These are phyloP conservation scores for Drosophila sordidula DNA, from an alignment of 2,888 invertebrate species.

Conservation along the genomic window DNA sequence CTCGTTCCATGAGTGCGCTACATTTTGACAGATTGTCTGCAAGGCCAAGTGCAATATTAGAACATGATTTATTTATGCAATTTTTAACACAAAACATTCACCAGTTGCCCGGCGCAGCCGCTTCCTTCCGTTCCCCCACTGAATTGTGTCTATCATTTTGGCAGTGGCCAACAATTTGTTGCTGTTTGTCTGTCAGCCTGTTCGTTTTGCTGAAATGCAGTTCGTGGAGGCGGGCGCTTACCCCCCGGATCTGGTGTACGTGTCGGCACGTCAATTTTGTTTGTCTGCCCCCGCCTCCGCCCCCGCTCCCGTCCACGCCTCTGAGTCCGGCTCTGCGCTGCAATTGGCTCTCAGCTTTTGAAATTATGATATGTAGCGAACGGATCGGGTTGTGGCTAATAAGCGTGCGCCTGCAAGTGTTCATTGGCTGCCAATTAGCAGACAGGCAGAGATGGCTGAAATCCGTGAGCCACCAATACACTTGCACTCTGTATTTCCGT, in stretches of 20 bases:
- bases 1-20: slow-evolving; percentile 4
- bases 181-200: slow-evolving; percentile 35
- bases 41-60: slow-evolving; percentile 82
- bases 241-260: slow-evolving; percentile 28
- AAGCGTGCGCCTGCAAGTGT: slow-evolving; percentile 50
- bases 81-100: slow-evolving; percentile 69
- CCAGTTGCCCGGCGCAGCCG: slow-evolving; percentile 13
- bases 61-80: slow-evolving; percentile 83
- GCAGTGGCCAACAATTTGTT: slow-evolving; percentile 69
- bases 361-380: slow-evolving; percentile 73
- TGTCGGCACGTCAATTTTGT: slow-evolving; percentile 81
- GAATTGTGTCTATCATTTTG: slow-evolving; percentile 76
- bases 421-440: slow-evolving; percentile 62
- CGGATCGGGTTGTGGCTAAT: slow-evolving; percentile 50
- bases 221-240: slow-evolving; percentile 11
- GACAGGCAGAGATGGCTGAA: slow-evolving; percentile 5
- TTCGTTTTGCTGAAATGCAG: slow-evolving; percentile 38
- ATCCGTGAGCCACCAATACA: slow-evolving; percentile 18
- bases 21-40: slow-evolving; percentile 79
- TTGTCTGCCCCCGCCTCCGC: slow-evolving; percentile 49
- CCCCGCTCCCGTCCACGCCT: slow-evolving; percentile 2
- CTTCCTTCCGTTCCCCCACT: not conserved
- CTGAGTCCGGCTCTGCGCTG: slow-evolving; percentile 2
- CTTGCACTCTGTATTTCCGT: not conserved
- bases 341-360: slow-evolving; percentile 36